phyloP scores from a whole-genome alignment of 1,140 invertebrate genomes.

The Apis cerana region DNA sequence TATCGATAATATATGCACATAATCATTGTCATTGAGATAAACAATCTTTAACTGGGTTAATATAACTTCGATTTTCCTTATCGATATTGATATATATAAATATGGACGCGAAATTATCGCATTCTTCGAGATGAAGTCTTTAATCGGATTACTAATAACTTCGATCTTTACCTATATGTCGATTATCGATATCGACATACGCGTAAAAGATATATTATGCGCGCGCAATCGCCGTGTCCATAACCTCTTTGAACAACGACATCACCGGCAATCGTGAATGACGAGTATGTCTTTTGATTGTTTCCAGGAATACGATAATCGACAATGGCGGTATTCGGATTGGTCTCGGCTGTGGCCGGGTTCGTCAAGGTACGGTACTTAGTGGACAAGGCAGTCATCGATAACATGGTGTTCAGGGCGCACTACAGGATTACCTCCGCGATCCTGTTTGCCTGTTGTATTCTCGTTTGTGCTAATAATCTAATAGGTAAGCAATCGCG shows the following conservation, averaged over 20 bases:
- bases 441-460: slow-evolving; percentile 92
- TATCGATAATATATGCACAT: too few species aligned
- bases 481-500: slow-evolving; percentile 87
- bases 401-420: slow-evolving; percentile 94
- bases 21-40: too few species aligned
- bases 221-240: not conserved
- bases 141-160: too few species aligned
- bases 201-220: not conserved
- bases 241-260: not conserved
- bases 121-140: too few species aligned
- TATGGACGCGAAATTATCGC: too few species aligned
- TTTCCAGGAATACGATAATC: slow-evolving; percentile 72
- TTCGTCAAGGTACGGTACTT: slow-evolving; percentile 93
- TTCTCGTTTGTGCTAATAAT: slow-evolving; percentile 94
- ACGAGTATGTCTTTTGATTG: slow-evolving; percentile 64
- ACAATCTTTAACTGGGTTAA: too few species aligned
- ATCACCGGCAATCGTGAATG: not conserved
- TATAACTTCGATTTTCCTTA: too few species aligned
- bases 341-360: slow-evolving; percentile 91
- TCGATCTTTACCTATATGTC: too few species aligned
- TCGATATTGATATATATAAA: too few species aligned
- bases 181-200: too few species aligned
- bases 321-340: slow-evolving; percentile 89
- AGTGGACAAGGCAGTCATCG: slow-evolving; percentile 92
- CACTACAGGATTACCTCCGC: slow-evolving; percentile 95